Percentiles rank a stretch among this genome's conserved stretches.
These are phyloP conservation scores for Hydrolagus colliei DNA, from an alignment of 2,797 vertebrate genomes.

Conservation along the genomic window DNA sequence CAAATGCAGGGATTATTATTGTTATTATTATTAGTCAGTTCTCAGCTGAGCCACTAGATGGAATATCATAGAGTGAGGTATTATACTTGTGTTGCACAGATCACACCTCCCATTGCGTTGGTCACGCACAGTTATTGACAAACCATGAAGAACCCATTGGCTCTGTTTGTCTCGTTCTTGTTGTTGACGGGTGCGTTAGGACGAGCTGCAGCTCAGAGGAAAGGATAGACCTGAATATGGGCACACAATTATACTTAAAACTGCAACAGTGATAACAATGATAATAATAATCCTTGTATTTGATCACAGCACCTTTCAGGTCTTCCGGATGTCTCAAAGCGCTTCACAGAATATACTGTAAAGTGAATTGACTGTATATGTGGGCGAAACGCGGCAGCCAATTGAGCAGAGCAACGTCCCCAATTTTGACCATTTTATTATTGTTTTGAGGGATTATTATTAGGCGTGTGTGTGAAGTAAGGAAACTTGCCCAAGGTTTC, in stretches of 20 bases:
- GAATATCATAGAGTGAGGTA: background rate
- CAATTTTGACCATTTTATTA: too few relatives aligned
- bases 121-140: background rate
- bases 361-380: too few relatives aligned
- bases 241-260: background rate
- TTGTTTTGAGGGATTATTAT: too few relatives aligned
- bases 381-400: too few relatives aligned
- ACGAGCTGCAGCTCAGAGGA: background rate
- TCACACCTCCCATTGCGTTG: background rate
- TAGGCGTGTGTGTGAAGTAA: background rate
- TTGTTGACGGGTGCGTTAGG: background rate
- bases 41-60: background rate
- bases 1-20: too few relatives aligned
- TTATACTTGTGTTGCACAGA: background rate
- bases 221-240: background rate
- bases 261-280: background rate
- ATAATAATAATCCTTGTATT: background rate
- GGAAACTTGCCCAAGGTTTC: constrained; percentile 1
- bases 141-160: background rate
- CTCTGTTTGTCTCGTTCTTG: background rate
- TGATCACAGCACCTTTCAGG: too few relatives aligned
- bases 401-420: too few relatives aligned
- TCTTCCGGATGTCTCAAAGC: too few relatives aligned
- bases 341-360: too few relatives aligned
- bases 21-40: background rate